Evolutionary conservation across 2,113 vertebrate species (phyloP), one percentile per base, ranked within the genome.

Genomic region (Pedionomus torquatus): DNA sequence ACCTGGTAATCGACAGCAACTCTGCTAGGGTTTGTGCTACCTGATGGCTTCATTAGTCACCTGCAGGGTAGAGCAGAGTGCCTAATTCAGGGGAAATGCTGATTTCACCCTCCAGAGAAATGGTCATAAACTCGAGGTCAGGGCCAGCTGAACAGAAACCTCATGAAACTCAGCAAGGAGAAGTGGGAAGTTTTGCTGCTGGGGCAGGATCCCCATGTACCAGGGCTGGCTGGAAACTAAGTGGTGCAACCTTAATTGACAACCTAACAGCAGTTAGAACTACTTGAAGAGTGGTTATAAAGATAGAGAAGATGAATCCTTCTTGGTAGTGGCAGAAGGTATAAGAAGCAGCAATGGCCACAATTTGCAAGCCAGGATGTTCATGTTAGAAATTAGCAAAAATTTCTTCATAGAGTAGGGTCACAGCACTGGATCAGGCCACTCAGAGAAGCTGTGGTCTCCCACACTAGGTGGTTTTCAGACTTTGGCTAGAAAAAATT

Each of bases 11-110:
- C 15, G 65, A 54, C 55, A 69, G 63, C 54, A 46, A 31, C 43
- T 46, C 77, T 82, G 10, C 2, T 46, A 51, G 46, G 26, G 31
- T 43, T 87, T 0, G 0, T 37, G n/a, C 57, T 51, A n/a, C 37
- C 49, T 37, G 60, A 58, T 0, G 0, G 83, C 76, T 84, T 89
- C 68, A 30, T 33, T 8, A 39, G 55, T 51, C 60, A 87, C 55
- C 49, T 1, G 0, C 12, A 86, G 52, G 26, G 48, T 23, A 43
- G 70, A 4, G 5, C n/a, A 60, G 64, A 83, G 43, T 0, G 3
- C 66, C 57, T 76, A 4, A 48, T 43, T 5, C 70, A 43, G 26
- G 37, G 64, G 37, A 83, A 49, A n/a, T n/a, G 54, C 54, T 66
- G 60, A 80, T 0, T 3, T 28, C 51, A 46, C 46, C 71, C 61